Evolutionary conservation across 2,113 vertebrate genomes (phyloP).

Genomic region (Cavia porcellus): DNA sequence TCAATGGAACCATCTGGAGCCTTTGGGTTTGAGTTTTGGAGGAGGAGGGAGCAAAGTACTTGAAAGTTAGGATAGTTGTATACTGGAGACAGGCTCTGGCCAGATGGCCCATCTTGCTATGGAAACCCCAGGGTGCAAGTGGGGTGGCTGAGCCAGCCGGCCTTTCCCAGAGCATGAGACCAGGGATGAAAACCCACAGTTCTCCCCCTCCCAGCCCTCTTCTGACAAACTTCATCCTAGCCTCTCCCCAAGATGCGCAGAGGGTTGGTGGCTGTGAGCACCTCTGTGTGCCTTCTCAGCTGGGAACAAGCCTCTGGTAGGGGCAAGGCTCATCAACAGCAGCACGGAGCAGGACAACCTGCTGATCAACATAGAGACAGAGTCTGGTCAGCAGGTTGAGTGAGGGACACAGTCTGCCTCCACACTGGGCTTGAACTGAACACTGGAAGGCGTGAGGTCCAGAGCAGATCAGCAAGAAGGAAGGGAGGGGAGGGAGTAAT

Average conservation of each 20-base stretch:
- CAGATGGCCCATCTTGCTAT: neutral
- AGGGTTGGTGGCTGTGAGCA: neutral
- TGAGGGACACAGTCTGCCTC: rapidly evolving
- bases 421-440: neutral
- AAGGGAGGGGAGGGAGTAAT: neutral
- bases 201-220: neutral
- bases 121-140: neutral
- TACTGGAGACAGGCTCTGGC: neutral
- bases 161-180: neutral
- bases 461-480: neutral
- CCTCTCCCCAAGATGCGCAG: neutral
- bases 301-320: neutral
- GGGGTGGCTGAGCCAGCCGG: neutral
- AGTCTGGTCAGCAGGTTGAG: neutral
- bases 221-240: neutral
- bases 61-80: neutral
- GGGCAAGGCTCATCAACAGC: neutral
- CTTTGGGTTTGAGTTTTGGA: slow-evolving; percentile 46
- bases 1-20: slow-evolving; percentile 62
- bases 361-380: rapidly evolving
- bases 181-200: neutral
- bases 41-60: neutral
- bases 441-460: neutral
- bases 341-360: neutral
- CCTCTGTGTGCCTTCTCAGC: neutral